Percentiles rank a stretch among this genome's conserved stretches.
These are phyloP conservation scores for Chaetura pelagica DNA, from an alignment of 2,113 vertebrate species.

Conservation along the genomic window DNA sequence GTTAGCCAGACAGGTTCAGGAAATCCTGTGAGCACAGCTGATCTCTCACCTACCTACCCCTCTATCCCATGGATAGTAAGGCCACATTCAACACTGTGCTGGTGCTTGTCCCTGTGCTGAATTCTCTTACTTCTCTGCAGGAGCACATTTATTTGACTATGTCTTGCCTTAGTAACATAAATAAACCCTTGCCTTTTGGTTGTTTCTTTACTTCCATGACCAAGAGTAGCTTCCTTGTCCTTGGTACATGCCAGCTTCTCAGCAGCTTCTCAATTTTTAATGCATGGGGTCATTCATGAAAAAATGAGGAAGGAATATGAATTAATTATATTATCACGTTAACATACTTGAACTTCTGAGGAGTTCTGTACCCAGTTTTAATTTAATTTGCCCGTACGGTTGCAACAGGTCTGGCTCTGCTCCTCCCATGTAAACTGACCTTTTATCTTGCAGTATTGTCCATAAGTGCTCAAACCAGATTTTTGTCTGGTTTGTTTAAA, in stretches of 20 bases:
- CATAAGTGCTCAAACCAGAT: neutral
- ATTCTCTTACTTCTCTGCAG: neutral
- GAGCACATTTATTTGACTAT: accelerated
- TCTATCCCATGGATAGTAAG: accelerated
- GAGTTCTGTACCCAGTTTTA: neutral
- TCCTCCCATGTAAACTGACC: neutral
- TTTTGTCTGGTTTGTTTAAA: neutral
- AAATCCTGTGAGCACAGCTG: neutral
- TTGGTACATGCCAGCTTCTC: neutral
- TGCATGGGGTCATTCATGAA: neutral
- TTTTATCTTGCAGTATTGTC: neutral
- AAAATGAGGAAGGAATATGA: conserved; percentile 7
- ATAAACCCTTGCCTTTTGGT: neutral
- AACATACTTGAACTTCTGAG: neutral
- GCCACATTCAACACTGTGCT: accelerated
- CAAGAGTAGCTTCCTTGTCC: neutral
- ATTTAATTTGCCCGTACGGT: neutral
- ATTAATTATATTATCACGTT: conserved; percentile 13
- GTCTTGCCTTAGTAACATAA: neutral
- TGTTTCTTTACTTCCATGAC: neutral
- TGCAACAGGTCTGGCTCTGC: neutral
- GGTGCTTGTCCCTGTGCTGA: accelerated
- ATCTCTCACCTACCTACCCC: neutral
- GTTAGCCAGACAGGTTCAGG: neutral
- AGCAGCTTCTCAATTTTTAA: conserved; percentile 2